phyloP scores from a whole-genome alignment of 2,113 vertebrate species.

The Oenanthe melanoleuca region DNA sequence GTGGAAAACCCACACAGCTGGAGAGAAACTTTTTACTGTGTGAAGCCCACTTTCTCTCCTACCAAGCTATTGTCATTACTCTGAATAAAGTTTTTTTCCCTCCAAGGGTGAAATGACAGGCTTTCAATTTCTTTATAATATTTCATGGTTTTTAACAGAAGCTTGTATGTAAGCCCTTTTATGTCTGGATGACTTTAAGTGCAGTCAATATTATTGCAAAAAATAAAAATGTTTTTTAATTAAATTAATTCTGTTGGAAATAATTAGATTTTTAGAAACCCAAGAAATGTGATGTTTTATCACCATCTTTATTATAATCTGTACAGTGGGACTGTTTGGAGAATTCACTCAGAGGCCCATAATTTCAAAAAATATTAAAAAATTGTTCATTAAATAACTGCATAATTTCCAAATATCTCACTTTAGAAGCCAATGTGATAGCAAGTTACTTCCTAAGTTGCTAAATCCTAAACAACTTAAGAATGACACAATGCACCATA shows the following conservation, averaged over 20 bases:
- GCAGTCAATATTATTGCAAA: not conserved
- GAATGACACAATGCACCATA: not conserved
- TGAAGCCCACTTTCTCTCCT: constrained; percentile 35
- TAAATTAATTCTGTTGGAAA: not conserved
- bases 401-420: not conserved
- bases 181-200: not conserved
- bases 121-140: constrained; percentile 22
- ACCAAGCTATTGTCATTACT: constrained; percentile 21
- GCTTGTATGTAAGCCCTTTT: not conserved
- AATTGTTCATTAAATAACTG: not conserved
- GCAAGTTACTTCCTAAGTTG: not conserved
- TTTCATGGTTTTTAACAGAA: not conserved
- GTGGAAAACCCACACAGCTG: constrained; percentile 11
- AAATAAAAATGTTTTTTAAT: not conserved
- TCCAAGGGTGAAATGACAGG: not conserved
- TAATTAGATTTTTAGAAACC: not conserved
- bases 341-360: not conserved
- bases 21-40: not conserved
- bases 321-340: not conserved
- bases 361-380: not conserved
- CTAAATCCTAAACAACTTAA: not conserved
- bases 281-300: not conserved
- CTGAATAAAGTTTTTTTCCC: not conserved
- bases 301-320: not conserved
- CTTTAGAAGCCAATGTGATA: not conserved